Evolutionary conservation across 2,888 invertebrate species (phyloP).

Genomic region (Parelbella ahira): DNA sequence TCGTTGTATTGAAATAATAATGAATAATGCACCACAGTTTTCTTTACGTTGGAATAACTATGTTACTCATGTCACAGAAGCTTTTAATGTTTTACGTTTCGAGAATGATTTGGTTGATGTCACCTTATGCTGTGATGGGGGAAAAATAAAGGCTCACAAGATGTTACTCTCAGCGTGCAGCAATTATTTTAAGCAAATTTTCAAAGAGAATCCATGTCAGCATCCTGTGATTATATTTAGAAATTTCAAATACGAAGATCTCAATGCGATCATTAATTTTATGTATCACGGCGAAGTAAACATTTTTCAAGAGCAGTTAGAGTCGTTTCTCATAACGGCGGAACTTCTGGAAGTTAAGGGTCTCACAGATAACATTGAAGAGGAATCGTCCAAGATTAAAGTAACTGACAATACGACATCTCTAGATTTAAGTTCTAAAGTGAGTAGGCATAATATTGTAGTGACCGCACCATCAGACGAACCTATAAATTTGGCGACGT

Average conservation of each 20-base stretch:
- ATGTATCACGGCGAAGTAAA: constrained; percentile 93
- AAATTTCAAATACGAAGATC: constrained; percentile 88
- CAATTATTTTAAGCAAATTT: constrained; percentile 86
- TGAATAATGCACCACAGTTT: constrained; percentile 87
- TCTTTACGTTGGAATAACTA: constrained; percentile 94
- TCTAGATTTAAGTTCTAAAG: constrained; percentile 70
- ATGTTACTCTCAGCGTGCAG: constrained; percentile 92
- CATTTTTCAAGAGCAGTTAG: constrained; percentile 88
- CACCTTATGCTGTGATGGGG: constrained; percentile 91
- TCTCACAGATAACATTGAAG: constrained; percentile 82
- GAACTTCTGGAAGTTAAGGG: constrained; percentile 89
- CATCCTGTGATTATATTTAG: constrained; percentile 91
- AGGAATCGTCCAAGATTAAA: constrained; percentile 59
- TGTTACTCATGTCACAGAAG: constrained; percentile 88
- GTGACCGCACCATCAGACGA: constrained; percentile 58
- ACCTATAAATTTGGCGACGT: constrained; percentile 69
- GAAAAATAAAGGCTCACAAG: constrained; percentile 91
- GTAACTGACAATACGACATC: constrained; percentile 51
- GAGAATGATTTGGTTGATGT: constrained; percentile 90
- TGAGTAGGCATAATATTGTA: constrained; percentile 51
- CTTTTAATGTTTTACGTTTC: constrained; percentile 86
- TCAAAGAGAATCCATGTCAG: constrained; percentile 88
- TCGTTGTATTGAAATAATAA: constrained; percentile 35
- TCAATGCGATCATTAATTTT: constrained; percentile 88
- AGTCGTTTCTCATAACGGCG: constrained; percentile 88